phyloP scores from a whole-genome alignment of 2,113 vertebrate species.

The Elanoides forficatus region DNA sequence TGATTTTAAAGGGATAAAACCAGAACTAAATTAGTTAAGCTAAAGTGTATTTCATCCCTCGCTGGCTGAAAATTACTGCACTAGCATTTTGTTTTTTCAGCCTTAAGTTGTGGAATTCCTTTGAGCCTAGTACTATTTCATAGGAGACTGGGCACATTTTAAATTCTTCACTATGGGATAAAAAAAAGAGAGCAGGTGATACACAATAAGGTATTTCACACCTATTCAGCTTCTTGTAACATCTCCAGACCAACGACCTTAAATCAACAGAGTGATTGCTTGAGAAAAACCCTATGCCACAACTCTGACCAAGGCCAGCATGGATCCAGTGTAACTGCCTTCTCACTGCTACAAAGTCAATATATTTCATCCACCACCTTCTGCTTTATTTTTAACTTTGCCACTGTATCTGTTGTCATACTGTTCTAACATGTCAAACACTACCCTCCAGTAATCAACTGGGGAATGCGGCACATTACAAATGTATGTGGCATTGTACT shows the following conservation, averaged over 20 bases:
- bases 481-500: background rate
- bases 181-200: background rate
- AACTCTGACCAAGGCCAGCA: background rate
- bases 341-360: constrained; percentile 10
- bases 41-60: background rate
- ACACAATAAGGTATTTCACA: background rate
- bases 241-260: background rate
- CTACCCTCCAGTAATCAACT: background rate
- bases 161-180: background rate
- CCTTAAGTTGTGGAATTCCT: background rate
- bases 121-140: background rate
- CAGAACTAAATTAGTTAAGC: background rate
- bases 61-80: background rate
- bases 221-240: background rate
- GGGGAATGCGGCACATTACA: background rate
- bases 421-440: background rate
- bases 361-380: background rate
- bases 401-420: background rate
- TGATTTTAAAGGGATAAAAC: background rate
- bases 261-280: background rate
- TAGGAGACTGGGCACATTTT: background rate
- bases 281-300: background rate
- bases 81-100: background rate
- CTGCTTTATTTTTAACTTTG: constrained; percentile 25
- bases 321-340: background rate